Conservation (phyloP, 2,113 vertebrate species). For the Mormyrus lacerda region DNA sequence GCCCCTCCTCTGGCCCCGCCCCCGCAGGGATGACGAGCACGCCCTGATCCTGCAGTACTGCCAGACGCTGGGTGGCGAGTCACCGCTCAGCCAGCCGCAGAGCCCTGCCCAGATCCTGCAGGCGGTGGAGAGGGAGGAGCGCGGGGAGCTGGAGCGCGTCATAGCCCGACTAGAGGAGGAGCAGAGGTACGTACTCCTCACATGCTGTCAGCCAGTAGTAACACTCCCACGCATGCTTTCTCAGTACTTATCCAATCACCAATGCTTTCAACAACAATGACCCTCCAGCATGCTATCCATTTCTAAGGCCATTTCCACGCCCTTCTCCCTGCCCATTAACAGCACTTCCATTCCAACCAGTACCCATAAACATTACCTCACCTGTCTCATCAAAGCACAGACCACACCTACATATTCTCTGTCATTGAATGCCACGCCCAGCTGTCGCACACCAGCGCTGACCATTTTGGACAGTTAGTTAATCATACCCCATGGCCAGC, state of each 20-base stretch:
- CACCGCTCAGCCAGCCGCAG: constrained; percentile 83
- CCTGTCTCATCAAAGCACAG: neutral
- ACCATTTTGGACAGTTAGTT: neutral
- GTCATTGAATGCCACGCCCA: neutral
- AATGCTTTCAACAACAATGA: neutral
- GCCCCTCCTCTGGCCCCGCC: neutral
- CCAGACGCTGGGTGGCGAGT: constrained; percentile 87
- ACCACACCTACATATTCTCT: neutral
- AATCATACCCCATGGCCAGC: neutral
- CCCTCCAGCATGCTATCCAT: neutral
- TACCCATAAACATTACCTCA: neutral
- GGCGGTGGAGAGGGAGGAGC: constrained; percentile 86
- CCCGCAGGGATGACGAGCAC: constrained; percentile 87
- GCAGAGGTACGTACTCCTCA: constrained; percentile 67
- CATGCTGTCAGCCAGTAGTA: neutral
- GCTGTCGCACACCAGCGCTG: neutral
- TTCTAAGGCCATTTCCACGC: neutral
- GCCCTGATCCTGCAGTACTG: constrained; percentile 94
- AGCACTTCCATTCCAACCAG: neutral
- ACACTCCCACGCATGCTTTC: neutral
- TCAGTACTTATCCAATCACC: neutral
- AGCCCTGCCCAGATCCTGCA: constrained; percentile 93
- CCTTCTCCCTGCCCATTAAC: neutral
- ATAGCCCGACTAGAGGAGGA: constrained; percentile 92
- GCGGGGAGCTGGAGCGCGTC: constrained; percentile 81